These are phyloP conservation scores for Mirounga angustirostris DNA, from an alignment of 2,113 vertebrate species.

Conservation along the genomic window DNA sequence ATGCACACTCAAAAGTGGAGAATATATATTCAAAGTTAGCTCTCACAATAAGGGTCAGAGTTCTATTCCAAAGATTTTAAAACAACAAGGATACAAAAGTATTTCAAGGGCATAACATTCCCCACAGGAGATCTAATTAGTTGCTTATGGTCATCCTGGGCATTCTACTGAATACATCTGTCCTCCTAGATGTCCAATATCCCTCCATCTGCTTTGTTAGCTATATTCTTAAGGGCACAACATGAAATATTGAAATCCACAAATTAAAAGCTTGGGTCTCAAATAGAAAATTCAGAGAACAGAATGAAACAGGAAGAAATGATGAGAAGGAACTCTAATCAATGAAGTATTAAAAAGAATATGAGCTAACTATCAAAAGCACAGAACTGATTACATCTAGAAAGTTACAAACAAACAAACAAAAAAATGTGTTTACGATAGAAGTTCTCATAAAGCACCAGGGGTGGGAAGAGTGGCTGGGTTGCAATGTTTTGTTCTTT, in stretches of 20 bases:
- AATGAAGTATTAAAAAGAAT: background rate
- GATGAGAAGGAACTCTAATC: background rate
- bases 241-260: background rate
- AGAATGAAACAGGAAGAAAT: conserved; percentile 36
- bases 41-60: conserved; percentile 3
- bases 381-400: background rate
- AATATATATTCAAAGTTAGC: conserved; percentile 17
- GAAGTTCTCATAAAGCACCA: background rate
- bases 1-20: background rate
- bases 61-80: conserved; percentile 35
- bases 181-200: conserved; percentile 49
- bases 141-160: conserved; percentile 53
- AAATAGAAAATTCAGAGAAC: conserved; percentile 5
- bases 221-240: background rate
- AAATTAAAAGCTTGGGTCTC: conserved; percentile 50
- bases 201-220: conserved; percentile 46
- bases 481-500: conserved; percentile 2
- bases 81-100: conserved; percentile 25
- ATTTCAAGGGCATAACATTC: conserved; percentile 16
- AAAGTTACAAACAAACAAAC: background rate
- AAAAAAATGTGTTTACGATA: background rate
- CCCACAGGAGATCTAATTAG: conserved; percentile 54
- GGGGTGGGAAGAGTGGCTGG: accelerated
- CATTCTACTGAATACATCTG: conserved; percentile 46
- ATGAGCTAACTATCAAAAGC: background rate